Evolutionary conservation across 1,140 invertebrate genomes (phyloP).

Genomic region (Lepidurus apus): DNA sequence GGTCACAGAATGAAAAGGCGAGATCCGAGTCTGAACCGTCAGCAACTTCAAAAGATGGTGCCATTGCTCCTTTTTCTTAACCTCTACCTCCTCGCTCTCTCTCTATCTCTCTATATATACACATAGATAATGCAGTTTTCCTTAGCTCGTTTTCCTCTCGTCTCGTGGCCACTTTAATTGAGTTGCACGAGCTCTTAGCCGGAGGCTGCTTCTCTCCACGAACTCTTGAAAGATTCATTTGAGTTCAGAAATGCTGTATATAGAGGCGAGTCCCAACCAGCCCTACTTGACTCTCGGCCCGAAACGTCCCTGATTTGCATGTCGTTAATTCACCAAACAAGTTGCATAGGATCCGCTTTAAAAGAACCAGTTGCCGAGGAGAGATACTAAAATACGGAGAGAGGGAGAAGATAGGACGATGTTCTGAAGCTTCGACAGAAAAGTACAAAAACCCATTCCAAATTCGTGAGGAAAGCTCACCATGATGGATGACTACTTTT

Average conservation of each 20-base stretch:
- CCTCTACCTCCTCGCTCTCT: background rate
- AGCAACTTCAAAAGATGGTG: background rate
- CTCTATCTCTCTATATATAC: background rate
- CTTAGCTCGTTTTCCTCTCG: background rate
- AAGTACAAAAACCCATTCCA: background rate
- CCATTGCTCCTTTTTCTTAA: background rate
- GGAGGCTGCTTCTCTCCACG: background rate
- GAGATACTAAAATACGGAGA: background rate
- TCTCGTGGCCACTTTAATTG: background rate
- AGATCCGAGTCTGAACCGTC: background rate
- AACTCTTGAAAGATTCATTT: slow-evolving; percentile 20
- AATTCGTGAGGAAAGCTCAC: background rate
- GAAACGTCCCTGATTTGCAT: slow-evolving; percentile 17
- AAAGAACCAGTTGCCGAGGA: background rate
- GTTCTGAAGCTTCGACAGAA: background rate
- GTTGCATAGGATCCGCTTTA: background rate
- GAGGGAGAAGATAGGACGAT: background rate
- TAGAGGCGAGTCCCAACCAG: background rate
- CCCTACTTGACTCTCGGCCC: background rate
- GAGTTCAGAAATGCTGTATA: background rate
- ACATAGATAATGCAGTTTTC: background rate
- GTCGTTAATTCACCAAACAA: slow-evolving; percentile 19
- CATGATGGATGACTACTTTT: background rate
- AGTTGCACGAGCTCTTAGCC: slow-evolving; percentile 13
- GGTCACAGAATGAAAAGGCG: background rate